These are phyloP conservation scores for Eristalis arbustorum DNA, from an alignment of 2,888 invertebrate species.

Conservation along the genomic window DNA sequence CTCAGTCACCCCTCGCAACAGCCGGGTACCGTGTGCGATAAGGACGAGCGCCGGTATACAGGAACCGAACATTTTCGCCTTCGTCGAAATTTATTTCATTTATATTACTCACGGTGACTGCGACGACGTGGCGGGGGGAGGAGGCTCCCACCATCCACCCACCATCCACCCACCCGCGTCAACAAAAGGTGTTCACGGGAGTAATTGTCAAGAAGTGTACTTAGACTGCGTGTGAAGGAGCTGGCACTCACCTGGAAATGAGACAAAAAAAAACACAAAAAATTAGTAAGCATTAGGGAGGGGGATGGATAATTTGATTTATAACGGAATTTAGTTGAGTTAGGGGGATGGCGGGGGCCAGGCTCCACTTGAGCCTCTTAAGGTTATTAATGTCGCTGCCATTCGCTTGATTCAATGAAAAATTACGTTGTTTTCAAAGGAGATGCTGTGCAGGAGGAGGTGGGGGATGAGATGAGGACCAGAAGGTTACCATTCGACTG, in stretches of 20 bases:
- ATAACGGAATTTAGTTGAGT: constrained; percentile 20
- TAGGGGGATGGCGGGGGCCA: background rate
- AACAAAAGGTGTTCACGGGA: background rate
- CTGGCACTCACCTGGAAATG: constrained; percentile 48
- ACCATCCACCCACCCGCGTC: background rate
- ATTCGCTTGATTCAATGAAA: constrained; percentile 27
- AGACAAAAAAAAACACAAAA: constrained; percentile 21
- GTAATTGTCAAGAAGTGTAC: constrained; percentile 50
- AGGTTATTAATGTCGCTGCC: constrained; percentile 41
- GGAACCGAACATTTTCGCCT: constrained; percentile 5
- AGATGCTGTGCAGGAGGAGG: background rate
- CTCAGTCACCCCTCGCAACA: background rate
- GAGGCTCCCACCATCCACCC: background rate
- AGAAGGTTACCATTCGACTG: background rate
- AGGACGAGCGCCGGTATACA: background rate
- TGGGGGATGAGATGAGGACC: background rate
- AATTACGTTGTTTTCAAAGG: constrained; percentile 1
- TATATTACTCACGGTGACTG: constrained; percentile 50
- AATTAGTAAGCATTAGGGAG: constrained; percentile 48
- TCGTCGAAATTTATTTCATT: constrained; percentile 53
- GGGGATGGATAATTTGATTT: constrained; percentile 54
- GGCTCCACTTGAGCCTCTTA: background rate
- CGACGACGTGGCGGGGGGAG: background rate
- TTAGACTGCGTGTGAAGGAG: background rate
- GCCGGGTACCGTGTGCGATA: constrained; percentile 25